A percentile compares a stretch with the other conserved stretches of the same genome.
Conservation (phyloP, 2,888 invertebrate genomes). For the Bombyx huttoni region DNA sequence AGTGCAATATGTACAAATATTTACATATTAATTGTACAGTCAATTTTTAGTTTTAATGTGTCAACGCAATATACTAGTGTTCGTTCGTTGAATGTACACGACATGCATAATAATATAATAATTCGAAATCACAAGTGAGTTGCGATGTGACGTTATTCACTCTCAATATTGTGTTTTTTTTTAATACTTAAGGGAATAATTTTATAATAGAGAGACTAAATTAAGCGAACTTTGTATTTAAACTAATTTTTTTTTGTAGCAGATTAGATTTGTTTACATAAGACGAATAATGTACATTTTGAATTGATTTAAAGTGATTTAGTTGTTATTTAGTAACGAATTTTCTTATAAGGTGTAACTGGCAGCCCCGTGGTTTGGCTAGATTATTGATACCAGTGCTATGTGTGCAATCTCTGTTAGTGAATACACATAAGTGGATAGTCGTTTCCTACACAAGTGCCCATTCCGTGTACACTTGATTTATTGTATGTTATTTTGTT, state of each 20-base stretch:
- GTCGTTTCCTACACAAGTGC: constrained; percentile 49
- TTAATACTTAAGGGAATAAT: constrained; percentile 65
- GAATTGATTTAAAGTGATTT: constrained; percentile 72
- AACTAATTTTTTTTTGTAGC: constrained; percentile 69
- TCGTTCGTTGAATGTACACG: constrained; percentile 63
- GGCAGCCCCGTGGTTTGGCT: constrained; percentile 53
- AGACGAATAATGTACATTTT: constrained; percentile 70
- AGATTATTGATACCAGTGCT: constrained; percentile 61
- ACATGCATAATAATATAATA: constrained; percentile 68
- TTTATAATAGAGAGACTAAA: constrained; percentile 54
- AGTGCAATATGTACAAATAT: constrained; percentile 84
- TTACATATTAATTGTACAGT: constrained; percentile 72
- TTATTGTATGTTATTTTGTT: constrained; percentile 52
- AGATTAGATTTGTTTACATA: constrained; percentile 71
- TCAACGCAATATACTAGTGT: constrained; percentile 63
- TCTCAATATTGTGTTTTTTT: constrained; percentile 58
- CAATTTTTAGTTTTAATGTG: constrained; percentile 68
- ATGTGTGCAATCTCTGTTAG: constrained; percentile 58
- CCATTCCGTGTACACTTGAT: constrained; percentile 60
- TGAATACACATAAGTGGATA: too few species aligned
- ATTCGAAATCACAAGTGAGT: constrained; percentile 53
- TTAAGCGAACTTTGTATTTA: constrained; percentile 69
- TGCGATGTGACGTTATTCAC: constrained; percentile 27
- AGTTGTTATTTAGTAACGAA: constrained; percentile 71
- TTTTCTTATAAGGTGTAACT: constrained; percentile 63